phyloP scores from a whole-genome alignment of 2,797 vertebrate genomes.

The Mareca penelope region DNA sequence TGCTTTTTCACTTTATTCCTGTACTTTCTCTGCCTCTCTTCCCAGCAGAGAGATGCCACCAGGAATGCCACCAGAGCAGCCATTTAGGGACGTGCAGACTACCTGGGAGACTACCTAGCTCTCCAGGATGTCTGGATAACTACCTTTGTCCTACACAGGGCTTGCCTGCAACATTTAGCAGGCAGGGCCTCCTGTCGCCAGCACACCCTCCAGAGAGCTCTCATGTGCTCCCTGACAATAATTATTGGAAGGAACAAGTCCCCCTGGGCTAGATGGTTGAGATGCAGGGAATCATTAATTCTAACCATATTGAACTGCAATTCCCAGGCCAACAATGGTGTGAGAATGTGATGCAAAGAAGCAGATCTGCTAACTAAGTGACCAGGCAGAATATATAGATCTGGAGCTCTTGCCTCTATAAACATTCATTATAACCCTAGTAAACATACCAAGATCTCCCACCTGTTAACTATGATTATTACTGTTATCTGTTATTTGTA shows the following conservation, averaged over 20 bases:
- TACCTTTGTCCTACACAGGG: not conserved
- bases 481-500: not conserved
- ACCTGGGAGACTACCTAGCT: not conserved
- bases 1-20: not conserved
- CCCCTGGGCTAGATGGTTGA: not conserved
- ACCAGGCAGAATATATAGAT: not conserved
- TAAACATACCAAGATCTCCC: slow-evolving; percentile 5
- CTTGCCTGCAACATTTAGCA: not conserved
- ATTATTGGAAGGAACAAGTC: slow-evolving; percentile 14
- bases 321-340: not conserved
- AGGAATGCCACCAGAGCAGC: not conserved
- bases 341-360: not conserved
- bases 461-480: not conserved
- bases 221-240: not conserved
- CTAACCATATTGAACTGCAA: slow-evolving; percentile 15
- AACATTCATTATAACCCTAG: not conserved
- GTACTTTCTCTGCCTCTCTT: not conserved
- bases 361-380: not conserved
- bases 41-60: not conserved
- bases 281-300: not conserved
- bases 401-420: not conserved
- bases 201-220: not conserved
- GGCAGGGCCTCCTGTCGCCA: not conserved
- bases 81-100: not conserved
- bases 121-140: not conserved